Conservation (phyloP, 2,888 invertebrate genomes). For the Esperia sulphurella region DNA sequence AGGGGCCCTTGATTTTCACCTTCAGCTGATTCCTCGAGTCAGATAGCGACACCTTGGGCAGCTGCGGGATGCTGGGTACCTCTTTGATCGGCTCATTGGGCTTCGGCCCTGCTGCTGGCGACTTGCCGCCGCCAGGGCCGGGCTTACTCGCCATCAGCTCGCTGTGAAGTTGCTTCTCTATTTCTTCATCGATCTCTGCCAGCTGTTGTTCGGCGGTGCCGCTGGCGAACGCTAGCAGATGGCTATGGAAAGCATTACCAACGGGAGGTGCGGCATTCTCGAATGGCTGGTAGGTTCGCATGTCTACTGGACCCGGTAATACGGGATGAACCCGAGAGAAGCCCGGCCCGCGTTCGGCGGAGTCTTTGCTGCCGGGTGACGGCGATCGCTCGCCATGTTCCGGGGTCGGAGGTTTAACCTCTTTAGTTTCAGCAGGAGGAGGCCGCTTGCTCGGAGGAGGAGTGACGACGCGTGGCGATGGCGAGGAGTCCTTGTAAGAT, state of each 20-base stretch:
- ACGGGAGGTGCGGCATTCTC: constrained; percentile 78
- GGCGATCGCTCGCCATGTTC: constrained; percentile 32
- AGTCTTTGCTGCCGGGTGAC: constrained; percentile 34
- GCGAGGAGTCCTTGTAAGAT: constrained; percentile 76
- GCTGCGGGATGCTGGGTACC: constrained; percentile 34
- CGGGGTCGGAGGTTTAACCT: constrained; percentile 71
- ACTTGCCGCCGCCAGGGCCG: constrained; percentile 41
- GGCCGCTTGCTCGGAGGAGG: constrained; percentile 60
- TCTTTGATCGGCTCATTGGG: constrained; percentile 41
- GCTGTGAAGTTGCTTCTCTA: constrained; percentile 87
- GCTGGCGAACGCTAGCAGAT: constrained; percentile 83
- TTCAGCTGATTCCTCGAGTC: constrained; percentile 93
- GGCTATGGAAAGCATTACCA: constrained; percentile 79
- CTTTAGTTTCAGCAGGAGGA: constrained; percentile 59
- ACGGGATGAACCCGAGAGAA: constrained; percentile 83
- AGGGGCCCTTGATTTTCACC: constrained; percentile 94
- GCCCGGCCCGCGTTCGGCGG: constrained; percentile 36
- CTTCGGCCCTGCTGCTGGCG: constrained; percentile 26
- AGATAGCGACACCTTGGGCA: constrained; percentile 85
- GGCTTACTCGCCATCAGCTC: constrained; percentile 81
- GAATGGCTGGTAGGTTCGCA: constrained; percentile 89
- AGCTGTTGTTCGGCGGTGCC: constrained; percentile 85
- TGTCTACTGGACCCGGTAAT: constrained; percentile 92
- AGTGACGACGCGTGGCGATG: constrained; percentile 78
- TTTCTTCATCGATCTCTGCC: constrained; percentile 87